Evolutionary conservation across 2,888 invertebrate genomes (phyloP), one percentile per base, ranked within the genome.

Genomic region (Junonia oenone): DNA sequence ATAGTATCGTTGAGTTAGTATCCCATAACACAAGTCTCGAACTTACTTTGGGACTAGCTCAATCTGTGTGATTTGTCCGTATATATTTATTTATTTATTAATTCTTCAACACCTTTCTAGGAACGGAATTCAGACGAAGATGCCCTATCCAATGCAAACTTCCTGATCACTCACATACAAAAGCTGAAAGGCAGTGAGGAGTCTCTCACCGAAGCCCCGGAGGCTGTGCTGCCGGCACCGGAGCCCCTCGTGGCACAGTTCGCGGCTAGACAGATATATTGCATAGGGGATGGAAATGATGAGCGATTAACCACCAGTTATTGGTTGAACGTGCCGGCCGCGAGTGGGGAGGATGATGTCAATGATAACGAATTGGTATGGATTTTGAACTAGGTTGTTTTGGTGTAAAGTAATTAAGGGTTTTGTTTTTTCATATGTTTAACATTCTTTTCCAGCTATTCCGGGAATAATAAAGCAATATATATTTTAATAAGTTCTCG

Each of bases 171-270:
- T 1, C 76, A 82, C 19, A 64, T 89, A 3, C 72, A 66, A 33
- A 76, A 90, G 62, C 70, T 89, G 6, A 93, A 93, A 67, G 86
- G 91, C 0, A 61, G 90, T 6, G 77, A 94, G 47, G 93, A 27
- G 91, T 92, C 94, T 60, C 68, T 92, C 17, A 9, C 93, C 68
- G 95, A 94, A 72, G 80, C 91, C 4, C 79, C 86, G 14, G 75
- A 74, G 1, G 15, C 69, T 0, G 29, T 58, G 11, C 73, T 94
- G 19, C 93, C 94, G 0, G 71, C 91, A 0, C 92, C 94, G 0
- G 93, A 94, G 67, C 82, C 93, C 1, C 81, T 96, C 38, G 85
- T 93, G n/a, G 90, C 91, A 15, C 95, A 96, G 83, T 97, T 95
- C 82, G 88, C 92, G 6, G 86, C 91, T 6, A 80, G 95, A 27